Base-by-base conservation (phyloP, 2,113 vertebrate genomes). In the Motacilla alba region DNA sequence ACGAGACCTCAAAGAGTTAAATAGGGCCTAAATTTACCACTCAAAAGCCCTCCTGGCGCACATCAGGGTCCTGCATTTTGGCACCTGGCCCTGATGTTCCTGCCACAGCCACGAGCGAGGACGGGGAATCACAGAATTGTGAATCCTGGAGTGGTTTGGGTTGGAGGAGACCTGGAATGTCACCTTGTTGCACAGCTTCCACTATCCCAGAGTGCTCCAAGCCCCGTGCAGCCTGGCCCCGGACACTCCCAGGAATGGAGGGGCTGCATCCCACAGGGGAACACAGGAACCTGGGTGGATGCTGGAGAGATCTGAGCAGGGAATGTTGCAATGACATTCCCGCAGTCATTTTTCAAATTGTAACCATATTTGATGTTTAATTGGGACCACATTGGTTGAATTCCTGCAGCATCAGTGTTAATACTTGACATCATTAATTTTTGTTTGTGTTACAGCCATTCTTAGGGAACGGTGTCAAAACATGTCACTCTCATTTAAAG, bases 321-420 rank as follows among this genome's bases (percentile, higher is more conserved):
- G 64, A 72, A 79, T 33, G 60, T 75, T 0, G 1, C 73, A 47
- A 3, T 43, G 56, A 49, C 41, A 28, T 88, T 73, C 74, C 78
- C 1, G 1, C 49, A 53, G 70, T 60, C 62, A 2, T 77, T 91
- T 84, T 44, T 85, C 81, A 87, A 41, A 85, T 84, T 46, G 10
- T 11, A 91, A 60, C 89, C 74, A 9, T 37, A 17, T 60, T 92
- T 74, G 64, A 49, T 94, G 27, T 15, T 64, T 91, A 87, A 89
- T 93, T 89, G 77, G 84, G 81, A 85, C 91, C 95, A 87, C 87
- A 53, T 89, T 91, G 91, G 77, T 46, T 20, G 84, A 43, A 87
- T 94, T 91, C 87, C 37, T 43, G 87, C 81, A 55, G 94, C 84
- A 83, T 79, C 63, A 26, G 50, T 39, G 23, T 84, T 80, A 52